These are phyloP conservation scores for Hymenochirus boettgeri DNA, from an alignment of 2,113 vertebrate species.

Conservation along the genomic window DNA sequence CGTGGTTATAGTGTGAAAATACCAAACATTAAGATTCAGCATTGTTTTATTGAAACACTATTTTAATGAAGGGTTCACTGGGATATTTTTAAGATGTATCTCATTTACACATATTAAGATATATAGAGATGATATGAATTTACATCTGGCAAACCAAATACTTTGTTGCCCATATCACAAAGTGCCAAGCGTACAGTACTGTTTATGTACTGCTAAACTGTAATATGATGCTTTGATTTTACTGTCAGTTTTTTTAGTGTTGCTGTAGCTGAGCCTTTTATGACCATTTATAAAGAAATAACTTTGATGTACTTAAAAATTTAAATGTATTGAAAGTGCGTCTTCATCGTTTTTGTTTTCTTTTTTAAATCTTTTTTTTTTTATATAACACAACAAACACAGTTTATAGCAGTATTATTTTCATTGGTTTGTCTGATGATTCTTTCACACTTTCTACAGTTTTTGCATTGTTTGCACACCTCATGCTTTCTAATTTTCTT, in stretches of 20 bases:
- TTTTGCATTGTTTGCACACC: constrained; percentile 54
- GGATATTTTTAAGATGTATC: neutral
- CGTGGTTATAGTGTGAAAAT: neutral
- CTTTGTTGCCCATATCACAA: constrained; percentile 58
- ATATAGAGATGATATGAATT: neutral
- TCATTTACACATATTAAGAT: neutral
- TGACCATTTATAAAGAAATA: constrained; percentile 34
- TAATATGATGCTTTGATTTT: constrained; percentile 47
- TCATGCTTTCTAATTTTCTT: constrained; percentile 35
- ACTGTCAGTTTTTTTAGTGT: constrained; percentile 49
- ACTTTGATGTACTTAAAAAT: constrained; percentile 47
- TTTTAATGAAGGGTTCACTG: constrained; percentile 5
- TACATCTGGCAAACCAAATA: constrained; percentile 60
- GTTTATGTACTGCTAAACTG: constrained; percentile 42
- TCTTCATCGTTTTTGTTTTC: too few species aligned
- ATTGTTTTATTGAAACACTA: neutral
- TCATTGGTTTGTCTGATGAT: constrained; percentile 42
- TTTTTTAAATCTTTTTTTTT: constrained; percentile 19
- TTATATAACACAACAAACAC: constrained; percentile 32
- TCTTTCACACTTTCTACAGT: constrained; percentile 40
- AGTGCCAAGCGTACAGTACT: constrained; percentile 57
- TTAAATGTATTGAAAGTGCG: constrained; percentile 44
- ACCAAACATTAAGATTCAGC: neutral
- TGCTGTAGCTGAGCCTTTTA: constrained; percentile 50
- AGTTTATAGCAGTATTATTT: constrained; percentile 7